Evolutionary conservation across 92 coral and sea anemone species (phyloP).

Genomic region (Parazoanthus atlanticus): DNA sequence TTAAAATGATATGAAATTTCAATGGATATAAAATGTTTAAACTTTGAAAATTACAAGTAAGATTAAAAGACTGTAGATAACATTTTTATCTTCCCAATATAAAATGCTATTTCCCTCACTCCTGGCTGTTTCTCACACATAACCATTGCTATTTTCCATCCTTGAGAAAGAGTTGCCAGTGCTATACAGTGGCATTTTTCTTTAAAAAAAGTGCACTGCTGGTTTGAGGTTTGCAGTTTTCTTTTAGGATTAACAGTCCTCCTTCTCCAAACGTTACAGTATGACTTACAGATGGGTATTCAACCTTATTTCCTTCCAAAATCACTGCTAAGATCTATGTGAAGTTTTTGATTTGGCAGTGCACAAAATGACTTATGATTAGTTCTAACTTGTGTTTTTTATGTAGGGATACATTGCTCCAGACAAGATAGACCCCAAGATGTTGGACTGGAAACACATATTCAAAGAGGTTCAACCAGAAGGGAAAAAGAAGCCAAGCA

Average conservation of each 20-base stretch:
- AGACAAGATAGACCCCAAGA: slow-evolving; percentile 91
- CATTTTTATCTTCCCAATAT: no score
- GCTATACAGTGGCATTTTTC: background rate
- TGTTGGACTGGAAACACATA: slow-evolving; percentile 89
- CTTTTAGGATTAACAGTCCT: background rate
- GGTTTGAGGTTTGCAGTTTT: background rate
- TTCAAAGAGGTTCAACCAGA: slow-evolving; percentile 92
- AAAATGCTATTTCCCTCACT: no score
- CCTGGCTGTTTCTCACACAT: background rate
- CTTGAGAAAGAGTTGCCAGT: background rate
- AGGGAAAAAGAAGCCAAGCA: slow-evolving; percentile 72
- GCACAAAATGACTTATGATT: background rate
- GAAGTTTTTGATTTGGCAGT: no score
- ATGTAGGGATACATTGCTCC: slow-evolving; percentile 93
- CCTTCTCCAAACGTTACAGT: background rate
- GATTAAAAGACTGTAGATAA: no score
- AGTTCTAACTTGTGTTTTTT: background rate
- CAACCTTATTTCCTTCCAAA: no score
- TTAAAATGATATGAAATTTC: no score
- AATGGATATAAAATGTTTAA: no score
- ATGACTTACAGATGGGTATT: no score
- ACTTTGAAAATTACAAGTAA: no score
- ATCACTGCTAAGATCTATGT: no score
- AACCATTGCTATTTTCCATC: background rate
- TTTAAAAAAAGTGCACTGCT: background rate